These are phyloP conservation scores for Ophion ventricosus DNA, from an alignment of 2,888 invertebrate genomes.

Conservation along the genomic window DNA sequence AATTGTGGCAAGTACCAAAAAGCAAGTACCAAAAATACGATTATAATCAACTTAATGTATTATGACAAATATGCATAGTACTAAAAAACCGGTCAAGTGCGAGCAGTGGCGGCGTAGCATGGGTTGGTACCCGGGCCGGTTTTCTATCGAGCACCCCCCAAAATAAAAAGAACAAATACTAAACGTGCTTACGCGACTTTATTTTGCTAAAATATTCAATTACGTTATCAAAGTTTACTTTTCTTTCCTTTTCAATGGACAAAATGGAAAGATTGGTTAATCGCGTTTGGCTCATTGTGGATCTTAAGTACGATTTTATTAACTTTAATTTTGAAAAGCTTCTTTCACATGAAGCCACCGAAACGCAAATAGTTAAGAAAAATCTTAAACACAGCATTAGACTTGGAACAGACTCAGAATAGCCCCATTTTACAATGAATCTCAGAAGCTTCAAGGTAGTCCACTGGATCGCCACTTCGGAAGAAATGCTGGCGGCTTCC, in stretches of 20 bases:
- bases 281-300: conserved; percentile 35
- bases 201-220: neutral
- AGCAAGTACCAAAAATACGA: no score
- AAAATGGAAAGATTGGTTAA: conserved; percentile 18
- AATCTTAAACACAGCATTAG: neutral
- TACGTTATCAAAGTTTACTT: neutral
- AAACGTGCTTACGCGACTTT: neutral
- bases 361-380: conserved; percentile 11
- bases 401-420: conserved; percentile 6
- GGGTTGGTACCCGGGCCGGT: conserved; percentile 2
- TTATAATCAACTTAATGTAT: no score
- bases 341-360: conserved; percentile 16
- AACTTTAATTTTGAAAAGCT: conserved; percentile 41
- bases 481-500: conserved; percentile 7
- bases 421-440: conserved; percentile 11
- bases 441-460: neutral
- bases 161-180: neutral
- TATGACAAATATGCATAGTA: no score
- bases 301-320: conserved; percentile 29
- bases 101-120: conserved; percentile 6
- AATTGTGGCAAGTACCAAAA: no score
- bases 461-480: neutral
- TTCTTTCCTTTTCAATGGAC: conserved; percentile 28
- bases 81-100: no score
- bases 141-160: neutral